These are phyloP conservation scores for Liopterus haemorrhoidalis DNA, from an alignment of 2,888 invertebrate species.

Conservation along the genomic window DNA sequence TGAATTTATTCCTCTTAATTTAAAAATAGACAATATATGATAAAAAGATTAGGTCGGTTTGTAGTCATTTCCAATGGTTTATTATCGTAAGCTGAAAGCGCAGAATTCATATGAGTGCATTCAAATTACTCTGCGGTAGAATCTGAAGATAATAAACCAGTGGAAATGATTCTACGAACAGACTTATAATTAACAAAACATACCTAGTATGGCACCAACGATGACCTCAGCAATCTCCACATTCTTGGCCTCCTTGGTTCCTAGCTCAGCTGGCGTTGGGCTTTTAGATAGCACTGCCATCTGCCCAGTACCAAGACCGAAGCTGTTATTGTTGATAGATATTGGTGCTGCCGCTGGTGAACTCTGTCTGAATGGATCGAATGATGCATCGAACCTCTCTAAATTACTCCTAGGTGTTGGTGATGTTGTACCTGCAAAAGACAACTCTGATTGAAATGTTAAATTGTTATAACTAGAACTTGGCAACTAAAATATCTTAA, in stretches of 20 bases:
- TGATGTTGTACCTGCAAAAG: constrained; percentile 56
- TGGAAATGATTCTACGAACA: too few species aligned
- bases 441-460: too few species aligned
- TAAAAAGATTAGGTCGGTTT: too few species aligned
- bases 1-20: too few species aligned
- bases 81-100: too few species aligned
- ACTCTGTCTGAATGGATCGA: constrained; percentile 68
- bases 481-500: too few species aligned
- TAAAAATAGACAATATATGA: too few species aligned
- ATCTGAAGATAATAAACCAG: too few species aligned
- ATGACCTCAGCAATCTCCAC: constrained; percentile 94
- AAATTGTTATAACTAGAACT: too few species aligned
- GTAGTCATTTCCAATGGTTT: too few species aligned
- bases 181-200: constrained; percentile 42
- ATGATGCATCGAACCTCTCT: constrained; percentile 66
- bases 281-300: constrained; percentile 74
- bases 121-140: too few species aligned
- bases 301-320: constrained; percentile 73
- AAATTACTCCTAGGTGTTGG: constrained; percentile 62
- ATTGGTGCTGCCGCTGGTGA: constrained; percentile 69
- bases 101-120: too few species aligned
- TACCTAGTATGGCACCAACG: constrained; percentile 93
- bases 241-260: constrained; percentile 77
- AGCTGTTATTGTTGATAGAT: constrained; percentile 79
- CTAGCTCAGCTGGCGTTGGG: constrained; percentile 70